Base-by-base conservation (phyloP, 2,797 vertebrate genomes). In the Pteropus rufus region DNA sequence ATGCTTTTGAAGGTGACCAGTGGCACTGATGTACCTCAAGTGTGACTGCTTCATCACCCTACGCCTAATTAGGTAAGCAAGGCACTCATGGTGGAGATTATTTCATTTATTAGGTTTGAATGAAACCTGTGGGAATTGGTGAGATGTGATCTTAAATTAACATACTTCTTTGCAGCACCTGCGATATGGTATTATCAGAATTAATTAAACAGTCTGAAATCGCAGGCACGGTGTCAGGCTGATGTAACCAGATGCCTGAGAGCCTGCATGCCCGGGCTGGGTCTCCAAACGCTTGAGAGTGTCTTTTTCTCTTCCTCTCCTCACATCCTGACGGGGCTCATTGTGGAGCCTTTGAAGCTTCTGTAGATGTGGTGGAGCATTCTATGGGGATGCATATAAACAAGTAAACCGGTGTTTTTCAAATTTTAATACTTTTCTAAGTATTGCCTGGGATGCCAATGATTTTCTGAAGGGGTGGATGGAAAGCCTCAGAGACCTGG, bases 181-280 rank as follows among this genome's bases (percentile, higher is more conserved):
- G 87, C 80, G 46, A 96, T 98, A 95, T 92, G 88, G 89, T 93
- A 96, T 96, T 97, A 97, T 97, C 96, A 97, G 98, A 97, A 97
- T 97, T 98, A 98, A 98, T 98, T 97, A 98, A 97, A 96, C 83
- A 93, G 81, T 88, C 79, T 97, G 98, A 98, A 98, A 97, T 93
- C 29, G 36, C 80, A 91, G 82, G 95, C 91, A 4, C 34, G 8
- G 82, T 92, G 83, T 97, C 98, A 95, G 98, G 73, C 92, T 86
- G 97, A 96, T 73, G 92, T 98, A 95, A 97, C 64, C 96, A 98
- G 97, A 96, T 97, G 96, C 97, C 97, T 94, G 94, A 86, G 89
- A 97, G 77, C 56, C 82, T 29, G 36, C 62, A 58, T 75, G 91
- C 60, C 94, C 46, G 56, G 79, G 6, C 64, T 87, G 44, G 82